These are phyloP conservation scores for Dicyrtoma fusca DNA, from an alignment of 2,888 invertebrate genomes.

Conservation along the genomic window DNA sequence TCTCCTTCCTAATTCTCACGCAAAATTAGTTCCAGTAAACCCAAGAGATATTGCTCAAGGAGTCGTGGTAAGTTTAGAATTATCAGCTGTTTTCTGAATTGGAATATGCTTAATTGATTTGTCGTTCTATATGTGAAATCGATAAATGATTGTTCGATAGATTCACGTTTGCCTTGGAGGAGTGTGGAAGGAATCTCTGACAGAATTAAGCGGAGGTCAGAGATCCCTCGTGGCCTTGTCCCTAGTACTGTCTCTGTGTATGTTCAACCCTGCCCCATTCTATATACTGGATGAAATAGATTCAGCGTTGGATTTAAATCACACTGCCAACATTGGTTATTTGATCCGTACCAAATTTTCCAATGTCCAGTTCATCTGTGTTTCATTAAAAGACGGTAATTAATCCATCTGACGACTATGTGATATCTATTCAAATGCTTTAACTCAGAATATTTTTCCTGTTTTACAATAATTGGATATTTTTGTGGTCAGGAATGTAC, in stretches of 20 bases:
- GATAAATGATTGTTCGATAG: no score
- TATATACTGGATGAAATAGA: slow-evolving; percentile 99
- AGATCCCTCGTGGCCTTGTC: slow-evolving; percentile 94
- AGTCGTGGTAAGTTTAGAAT: slow-evolving; percentile 69
- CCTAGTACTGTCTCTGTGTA: slow-evolving; percentile 90
- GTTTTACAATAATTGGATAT: no score
- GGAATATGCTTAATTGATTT: no score
- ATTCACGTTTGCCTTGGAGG: slow-evolving; percentile 88
- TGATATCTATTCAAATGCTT: no score
- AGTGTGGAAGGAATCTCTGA: slow-evolving; percentile 93
- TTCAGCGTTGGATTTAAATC: slow-evolving; percentile 94
- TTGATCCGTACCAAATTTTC: slow-evolving; percentile 91
- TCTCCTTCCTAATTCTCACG: slow-evolving; percentile 86
- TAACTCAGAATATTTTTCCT: no score
- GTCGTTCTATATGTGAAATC: background rate
- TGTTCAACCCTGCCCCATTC: slow-evolving; percentile 97
- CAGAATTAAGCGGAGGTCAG: slow-evolving; percentile 96
- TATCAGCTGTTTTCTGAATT: background rate
- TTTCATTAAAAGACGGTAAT: slow-evolving; percentile 84
- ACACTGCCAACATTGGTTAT: slow-evolving; percentile 97
- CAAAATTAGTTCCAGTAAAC: slow-evolving; percentile 71
- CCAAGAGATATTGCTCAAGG: slow-evolving; percentile 74
- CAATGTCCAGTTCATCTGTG: slow-evolving; percentile 92
- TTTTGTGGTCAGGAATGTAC: slow-evolving; percentile 79
- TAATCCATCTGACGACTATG: no score